A percentile compares a stretch with the other conserved stretches of the same genome.
phyloP scores from a whole-genome alignment of 2,888 invertebrate species.

The Incurvaria masculella region DNA sequence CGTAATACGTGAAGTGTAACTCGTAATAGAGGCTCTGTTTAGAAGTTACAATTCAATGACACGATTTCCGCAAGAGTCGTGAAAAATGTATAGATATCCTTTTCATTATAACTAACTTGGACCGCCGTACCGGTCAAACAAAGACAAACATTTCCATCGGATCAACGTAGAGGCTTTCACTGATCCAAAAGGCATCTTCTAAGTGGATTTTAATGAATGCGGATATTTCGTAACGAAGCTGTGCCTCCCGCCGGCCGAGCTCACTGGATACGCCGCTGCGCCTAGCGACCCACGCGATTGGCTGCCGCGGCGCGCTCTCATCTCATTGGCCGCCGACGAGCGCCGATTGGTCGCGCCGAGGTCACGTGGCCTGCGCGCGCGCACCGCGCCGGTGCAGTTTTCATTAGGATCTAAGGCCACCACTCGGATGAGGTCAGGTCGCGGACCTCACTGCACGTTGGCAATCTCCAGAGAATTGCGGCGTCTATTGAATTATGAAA shows the following conservation, averaged over 20 bases:
- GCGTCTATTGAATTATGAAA: not conserved
- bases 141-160: no score
- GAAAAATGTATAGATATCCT: no score
- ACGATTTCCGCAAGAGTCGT: no score
- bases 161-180: no score
- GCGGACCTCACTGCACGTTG: slow-evolving; percentile 23
- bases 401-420: slow-evolving; percentile 23
- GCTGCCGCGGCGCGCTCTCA: slow-evolving; percentile 2
- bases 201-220: slow-evolving; percentile 24
- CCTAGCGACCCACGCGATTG: not conserved
- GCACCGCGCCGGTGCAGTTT: slow-evolving; percentile 19
- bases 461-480: slow-evolving; percentile 11
- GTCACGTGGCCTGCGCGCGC: slow-evolving; percentile 1
- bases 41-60: no score
- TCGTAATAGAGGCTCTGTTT: no score
- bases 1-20: no score
- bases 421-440: slow-evolving; percentile 24
- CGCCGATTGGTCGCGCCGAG: slow-evolving; percentile 6
- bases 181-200: no score
- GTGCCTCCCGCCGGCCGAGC: no score
- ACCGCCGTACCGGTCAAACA: no score
- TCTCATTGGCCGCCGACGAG: slow-evolving; percentile 5
- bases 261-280: not conserved
- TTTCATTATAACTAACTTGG: no score
- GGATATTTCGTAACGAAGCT: slow-evolving; percentile 29